Percentiles rank a stretch among this genome's conserved stretches.
Conservation (phyloP, 2,113 vertebrate genomes). For the Grallaria varia region DNA sequence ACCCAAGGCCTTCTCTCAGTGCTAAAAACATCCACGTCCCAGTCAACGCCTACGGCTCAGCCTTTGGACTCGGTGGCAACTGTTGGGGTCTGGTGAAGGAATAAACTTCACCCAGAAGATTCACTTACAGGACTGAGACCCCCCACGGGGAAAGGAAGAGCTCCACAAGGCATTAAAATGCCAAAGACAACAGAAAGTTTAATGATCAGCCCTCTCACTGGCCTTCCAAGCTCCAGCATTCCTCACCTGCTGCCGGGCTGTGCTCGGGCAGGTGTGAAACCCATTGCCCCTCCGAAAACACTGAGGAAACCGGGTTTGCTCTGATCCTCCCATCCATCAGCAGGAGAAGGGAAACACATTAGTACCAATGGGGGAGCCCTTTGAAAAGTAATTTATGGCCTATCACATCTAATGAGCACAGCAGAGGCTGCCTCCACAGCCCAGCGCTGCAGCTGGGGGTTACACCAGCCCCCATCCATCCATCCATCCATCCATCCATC, state of each 20-base stretch:
- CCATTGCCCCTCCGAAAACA: not conserved
- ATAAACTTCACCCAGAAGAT: not conserved
- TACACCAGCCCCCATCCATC: not conserved
- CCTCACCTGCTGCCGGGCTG: not conserved
- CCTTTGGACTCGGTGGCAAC: accelerated
- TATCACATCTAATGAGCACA: not conserved
- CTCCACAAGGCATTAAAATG: not conserved
- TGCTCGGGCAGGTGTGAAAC: slow-evolving; percentile 24
- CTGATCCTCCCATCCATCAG: slow-evolving; percentile 33
- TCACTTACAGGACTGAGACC: not conserved
- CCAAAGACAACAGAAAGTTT: not conserved
- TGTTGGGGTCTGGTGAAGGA: not conserved
- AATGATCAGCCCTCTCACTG: not conserved
- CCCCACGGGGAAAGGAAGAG: not conserved
- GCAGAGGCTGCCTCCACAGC: not conserved
- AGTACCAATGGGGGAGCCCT: not conserved
- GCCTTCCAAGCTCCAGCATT: not conserved
- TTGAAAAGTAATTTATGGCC: slow-evolving; percentile 5
- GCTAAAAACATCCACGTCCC: accelerated
- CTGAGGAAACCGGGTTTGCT: not conserved
- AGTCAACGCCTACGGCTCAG: not conserved
- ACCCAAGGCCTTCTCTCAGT: accelerated
- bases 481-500: not conserved
- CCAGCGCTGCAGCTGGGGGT: not conserved
- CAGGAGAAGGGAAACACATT: slow-evolving; percentile 32